A percentile compares a stretch with the other conserved stretches of the same genome.
These are phyloP conservation scores for Andrena fulva DNA, from an alignment of 2,888 invertebrate species.

Conservation along the genomic window DNA sequence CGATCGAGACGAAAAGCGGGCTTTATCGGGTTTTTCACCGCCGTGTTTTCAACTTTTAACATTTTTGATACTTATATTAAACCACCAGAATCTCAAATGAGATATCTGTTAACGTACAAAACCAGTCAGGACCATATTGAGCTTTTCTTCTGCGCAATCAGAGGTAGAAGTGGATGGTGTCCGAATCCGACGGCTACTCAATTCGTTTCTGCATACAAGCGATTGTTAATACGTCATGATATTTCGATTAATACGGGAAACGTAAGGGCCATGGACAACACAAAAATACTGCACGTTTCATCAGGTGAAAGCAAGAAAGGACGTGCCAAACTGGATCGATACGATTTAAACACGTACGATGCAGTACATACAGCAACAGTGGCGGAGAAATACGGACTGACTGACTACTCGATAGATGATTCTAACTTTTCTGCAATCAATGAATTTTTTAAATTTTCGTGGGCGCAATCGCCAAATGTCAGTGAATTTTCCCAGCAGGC, in stretches of 20 bases:
- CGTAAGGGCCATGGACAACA: neutral
- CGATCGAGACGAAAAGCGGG: neutral
- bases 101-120: no score
- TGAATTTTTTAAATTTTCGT: slow-evolving; percentile 2
- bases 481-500: slow-evolving; percentile 10
- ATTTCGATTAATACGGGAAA: neutral
- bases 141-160: no score
- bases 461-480: neutral
- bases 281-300: neutral
- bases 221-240: slow-evolving; percentile 1
- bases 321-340: neutral
- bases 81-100: neutral
- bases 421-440: neutral
- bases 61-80: neutral
- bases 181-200: slow-evolving; percentile 4
- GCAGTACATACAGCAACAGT: neutral
- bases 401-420: neutral
- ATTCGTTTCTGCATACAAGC: slow-evolving; percentile 4
- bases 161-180: slow-evolving; percentile 6
- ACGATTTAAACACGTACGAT: neutral
- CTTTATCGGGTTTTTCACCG: neutral
- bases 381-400: neutral
- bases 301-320: neutral
- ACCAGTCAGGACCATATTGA: no score
- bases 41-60: neutral